A percentile compares a stretch with the other conserved stretches of the same genome.
phyloP scores from a whole-genome alignment of 2,113 vertebrate genomes.

The Baryphthengus martii region DNA sequence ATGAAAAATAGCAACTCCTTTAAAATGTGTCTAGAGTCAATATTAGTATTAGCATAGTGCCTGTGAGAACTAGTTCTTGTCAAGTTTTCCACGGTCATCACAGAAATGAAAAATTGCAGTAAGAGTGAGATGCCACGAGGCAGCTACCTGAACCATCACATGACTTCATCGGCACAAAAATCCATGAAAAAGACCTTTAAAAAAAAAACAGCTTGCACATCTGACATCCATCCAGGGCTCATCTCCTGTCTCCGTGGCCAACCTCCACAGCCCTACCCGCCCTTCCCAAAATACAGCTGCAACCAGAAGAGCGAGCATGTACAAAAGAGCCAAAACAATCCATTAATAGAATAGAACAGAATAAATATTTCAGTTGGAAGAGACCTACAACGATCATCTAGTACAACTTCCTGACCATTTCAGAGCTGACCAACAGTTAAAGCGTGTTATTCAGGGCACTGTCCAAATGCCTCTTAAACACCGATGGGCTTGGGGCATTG shows the following conservation, averaged over 20 bases:
- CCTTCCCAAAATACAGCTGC: fast-evolving
- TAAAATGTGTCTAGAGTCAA: slow-evolving; percentile 16
- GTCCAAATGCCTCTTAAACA: neutral
- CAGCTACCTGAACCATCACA: neutral
- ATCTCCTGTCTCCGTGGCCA: neutral
- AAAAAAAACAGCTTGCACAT: neutral
- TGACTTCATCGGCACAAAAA: neutral
- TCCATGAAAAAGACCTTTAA: neutral
- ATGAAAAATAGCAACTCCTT: neutral
- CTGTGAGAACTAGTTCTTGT: neutral
- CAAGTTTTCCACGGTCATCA: neutral
- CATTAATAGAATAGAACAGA: fast-evolving
- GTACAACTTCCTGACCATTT: neutral
- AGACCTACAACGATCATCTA: neutral
- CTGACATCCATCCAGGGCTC: neutral
- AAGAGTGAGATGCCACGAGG: neutral
- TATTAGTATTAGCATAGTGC: neutral
- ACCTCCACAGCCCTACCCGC: neutral
- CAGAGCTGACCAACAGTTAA: neutral
- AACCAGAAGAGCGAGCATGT: neutral
- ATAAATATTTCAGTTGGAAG: neutral
- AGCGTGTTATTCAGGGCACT: neutral
- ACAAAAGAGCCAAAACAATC: neutral
- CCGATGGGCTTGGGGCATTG: neutral
- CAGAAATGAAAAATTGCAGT: neutral